These are phyloP conservation scores for Oscheius sp. DNA, from an alignment of 2,888 invertebrate species.

Conservation along the genomic window DNA sequence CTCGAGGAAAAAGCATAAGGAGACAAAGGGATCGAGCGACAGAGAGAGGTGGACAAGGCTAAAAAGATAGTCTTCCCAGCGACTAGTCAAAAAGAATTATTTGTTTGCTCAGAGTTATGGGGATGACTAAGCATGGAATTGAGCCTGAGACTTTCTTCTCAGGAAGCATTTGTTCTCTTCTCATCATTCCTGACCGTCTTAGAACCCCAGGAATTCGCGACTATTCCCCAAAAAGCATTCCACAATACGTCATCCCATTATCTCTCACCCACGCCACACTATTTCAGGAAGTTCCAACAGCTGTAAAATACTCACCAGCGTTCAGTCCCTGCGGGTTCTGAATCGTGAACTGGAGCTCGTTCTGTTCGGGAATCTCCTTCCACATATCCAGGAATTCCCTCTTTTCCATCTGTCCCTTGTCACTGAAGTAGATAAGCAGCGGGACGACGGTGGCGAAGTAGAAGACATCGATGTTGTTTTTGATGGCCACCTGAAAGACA, in stretches of 20 bases:
- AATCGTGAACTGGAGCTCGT: slow-evolving; percentile 93
- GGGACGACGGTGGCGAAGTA: slow-evolving; percentile 95
- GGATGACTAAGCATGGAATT: slow-evolving; percentile 21
- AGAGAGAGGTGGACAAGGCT: no score
- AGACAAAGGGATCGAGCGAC: no score
- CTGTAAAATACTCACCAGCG: slow-evolving; percentile 59
- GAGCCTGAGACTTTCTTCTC: neutral
- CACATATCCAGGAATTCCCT: slow-evolving; percentile 95
- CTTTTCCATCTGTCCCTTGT: slow-evolving; percentile 97
- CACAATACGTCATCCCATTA: neutral
- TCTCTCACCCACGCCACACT: no score
- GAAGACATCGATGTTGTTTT: slow-evolving; percentile 97
- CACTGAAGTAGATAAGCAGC: slow-evolving; percentile 90
- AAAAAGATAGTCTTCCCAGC: no score
- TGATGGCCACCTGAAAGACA: slow-evolving; percentile 86
- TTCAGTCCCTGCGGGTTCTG: slow-evolving; percentile 78
- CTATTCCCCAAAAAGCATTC: neutral
- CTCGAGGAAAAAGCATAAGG: no score
- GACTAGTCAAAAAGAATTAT: neutral
- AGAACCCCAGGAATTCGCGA: slow-evolving; percentile 2
- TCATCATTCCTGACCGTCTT: no score
- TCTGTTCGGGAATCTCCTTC: slow-evolving; percentile 98
- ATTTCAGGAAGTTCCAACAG: no score
- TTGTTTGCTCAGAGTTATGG: slow-evolving; percentile 12
- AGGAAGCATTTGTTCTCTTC: no score